Evolutionary conservation across 2,888 invertebrate genomes (phyloP).

Genomic region (Acrocyrtus sp.): DNA sequence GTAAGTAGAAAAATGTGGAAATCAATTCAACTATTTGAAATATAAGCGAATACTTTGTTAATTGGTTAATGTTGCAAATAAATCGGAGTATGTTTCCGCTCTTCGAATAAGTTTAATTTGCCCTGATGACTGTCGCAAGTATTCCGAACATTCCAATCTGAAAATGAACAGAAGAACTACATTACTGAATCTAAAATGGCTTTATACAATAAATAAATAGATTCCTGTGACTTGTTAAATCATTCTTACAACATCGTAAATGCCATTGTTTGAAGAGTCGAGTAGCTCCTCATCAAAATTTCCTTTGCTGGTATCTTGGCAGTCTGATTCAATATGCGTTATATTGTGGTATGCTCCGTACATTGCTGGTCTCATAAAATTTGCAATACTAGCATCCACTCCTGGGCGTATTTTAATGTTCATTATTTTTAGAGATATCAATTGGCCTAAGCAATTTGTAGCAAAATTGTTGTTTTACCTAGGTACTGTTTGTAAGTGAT

Average conservation of each 20-base stretch:
- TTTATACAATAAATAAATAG: too few relatives aligned
- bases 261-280: background rate
- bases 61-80: conserved; percentile 29
- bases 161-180: too few relatives aligned
- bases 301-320: background rate
- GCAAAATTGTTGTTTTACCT: conserved; percentile 5
- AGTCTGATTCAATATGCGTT: conserved; percentile 9
- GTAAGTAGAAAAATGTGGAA: too few relatives aligned
- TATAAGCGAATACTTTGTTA: too few relatives aligned
- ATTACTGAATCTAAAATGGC: background rate
- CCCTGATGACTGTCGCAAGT: conserved; percentile 1
- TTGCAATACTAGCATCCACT: conserved; percentile 38
- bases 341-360: conserved; percentile 39
- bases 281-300: background rate
- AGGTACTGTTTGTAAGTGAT: conserved; percentile 28
- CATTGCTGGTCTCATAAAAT: conserved; percentile 37
- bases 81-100: conserved; percentile 13
- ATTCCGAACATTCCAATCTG: conserved; percentile 40
- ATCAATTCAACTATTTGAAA: too few relatives aligned
- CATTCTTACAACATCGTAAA: conserved; percentile 36
- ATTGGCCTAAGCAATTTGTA: background rate
- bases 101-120: conserved; percentile 2
- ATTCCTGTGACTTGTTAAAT: background rate
- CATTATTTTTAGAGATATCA: background rate
- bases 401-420: too few relatives aligned